Base-by-base conservation (phyloP, 2,113 vertebrate species). In the Scolopax mira region DNA sequence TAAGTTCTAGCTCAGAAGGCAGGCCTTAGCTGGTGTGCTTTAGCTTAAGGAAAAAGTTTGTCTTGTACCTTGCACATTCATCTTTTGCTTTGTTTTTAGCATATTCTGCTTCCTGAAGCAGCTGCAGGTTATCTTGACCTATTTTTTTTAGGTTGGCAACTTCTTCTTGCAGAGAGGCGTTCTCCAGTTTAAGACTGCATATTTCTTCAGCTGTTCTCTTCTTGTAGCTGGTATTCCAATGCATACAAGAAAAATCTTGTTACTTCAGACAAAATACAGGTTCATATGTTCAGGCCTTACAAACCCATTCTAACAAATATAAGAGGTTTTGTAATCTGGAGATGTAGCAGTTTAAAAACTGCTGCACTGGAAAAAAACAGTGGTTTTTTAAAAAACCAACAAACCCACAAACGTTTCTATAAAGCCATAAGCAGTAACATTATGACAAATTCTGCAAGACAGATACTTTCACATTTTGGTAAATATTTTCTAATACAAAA, bases 21-120 rank as follows among this genome's bases (percentile, higher is more conserved):
- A 77, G 81, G 31, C 30, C 30, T 74, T 25, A 31, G 23, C 2
- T 49, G 54, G 24, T 6, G 14, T 54, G 69, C 18, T 51, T 85
- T 35, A 66, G 44, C 57, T 67, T 61, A 64, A n/a, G 2, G 13
- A 54, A 37, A 37, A 58, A 22, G 27, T 46, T 42, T 6, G 2
- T 42, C 30, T 61, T 49, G 9, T 97, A 99, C 99, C 98, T 98
- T 75, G 98, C 95, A 88, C 93, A 98, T 89, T 98, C 98, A 94
- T 98, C 97, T 54, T 95, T 97, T 51, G 92, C 94, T 93, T 98
- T 97, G 13, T 88, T 97, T 87, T 98, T 98, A 21, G 96, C n/a
- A 10, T 75, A 77, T 77, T 98, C 97, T 39, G 95, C 75, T 62
- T 98, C 97, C 65, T 96, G 24, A 52, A 98, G 95, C 62, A 97